A percentile compares a stretch with the other conserved stretches of the same genome.
These are phyloP conservation scores for Montifringilla adamsi DNA, from an alignment of 2,113 vertebrate genomes.

Conservation along the genomic window DNA sequence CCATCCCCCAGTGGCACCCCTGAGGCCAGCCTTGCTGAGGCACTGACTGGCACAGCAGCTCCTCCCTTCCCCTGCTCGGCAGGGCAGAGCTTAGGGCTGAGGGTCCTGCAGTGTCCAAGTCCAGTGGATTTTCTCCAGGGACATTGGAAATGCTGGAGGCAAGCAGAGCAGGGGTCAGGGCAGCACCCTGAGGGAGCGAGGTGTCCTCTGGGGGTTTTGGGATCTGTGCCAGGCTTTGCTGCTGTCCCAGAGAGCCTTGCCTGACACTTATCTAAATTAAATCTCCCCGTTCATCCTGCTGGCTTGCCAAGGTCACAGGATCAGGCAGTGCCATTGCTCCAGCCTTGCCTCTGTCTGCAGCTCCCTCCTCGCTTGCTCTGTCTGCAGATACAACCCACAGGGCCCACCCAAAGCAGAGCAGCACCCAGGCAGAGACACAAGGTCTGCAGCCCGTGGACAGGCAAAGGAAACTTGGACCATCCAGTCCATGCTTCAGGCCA, in stretches of 20 bases:
- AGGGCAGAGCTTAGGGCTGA: not conserved
- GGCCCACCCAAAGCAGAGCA: not conserved
- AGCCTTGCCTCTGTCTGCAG: not conserved
- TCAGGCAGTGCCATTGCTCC: not conserved
- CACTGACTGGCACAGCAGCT: not conserved
- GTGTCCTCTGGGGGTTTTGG: not conserved
- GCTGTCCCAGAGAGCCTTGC: not conserved
- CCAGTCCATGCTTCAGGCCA: not conserved
- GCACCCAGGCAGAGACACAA: not conserved
- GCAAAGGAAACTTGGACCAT: not conserved
- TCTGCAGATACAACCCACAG: rapidly evolving
- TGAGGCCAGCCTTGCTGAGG: not conserved
- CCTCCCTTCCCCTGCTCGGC: not conserved
- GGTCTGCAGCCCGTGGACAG: rapidly evolving
- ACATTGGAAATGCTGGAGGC: not conserved
- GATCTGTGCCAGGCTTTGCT: not conserved
- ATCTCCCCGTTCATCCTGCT: not conserved
- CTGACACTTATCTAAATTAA: constrained; percentile 54
- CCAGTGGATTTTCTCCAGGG: not conserved
- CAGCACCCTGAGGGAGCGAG: not conserved
- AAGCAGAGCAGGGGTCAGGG: not conserved
- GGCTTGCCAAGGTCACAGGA: not conserved
- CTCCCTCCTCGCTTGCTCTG: not conserved
- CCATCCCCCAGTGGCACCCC: not conserved
- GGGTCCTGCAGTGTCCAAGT: not conserved